These are phyloP conservation scores for Eriocheir sinensis DNA, from an alignment of 1,140 invertebrate genomes.

Conservation along the genomic window DNA sequence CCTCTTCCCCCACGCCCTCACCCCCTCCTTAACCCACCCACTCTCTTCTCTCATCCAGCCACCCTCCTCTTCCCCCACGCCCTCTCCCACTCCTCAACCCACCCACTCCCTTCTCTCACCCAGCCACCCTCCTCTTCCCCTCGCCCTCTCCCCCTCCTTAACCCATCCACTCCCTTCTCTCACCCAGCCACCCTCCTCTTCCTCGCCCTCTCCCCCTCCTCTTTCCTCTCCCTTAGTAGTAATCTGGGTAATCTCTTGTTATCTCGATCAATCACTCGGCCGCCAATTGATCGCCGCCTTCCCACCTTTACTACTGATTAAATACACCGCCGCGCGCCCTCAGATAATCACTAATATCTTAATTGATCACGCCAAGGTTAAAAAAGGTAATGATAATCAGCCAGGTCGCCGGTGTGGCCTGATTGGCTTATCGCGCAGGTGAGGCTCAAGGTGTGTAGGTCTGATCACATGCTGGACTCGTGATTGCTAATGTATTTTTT, in stretches of 20 bases:
- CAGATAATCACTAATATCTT: constrained; percentile 14
- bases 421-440: too few species aligned
- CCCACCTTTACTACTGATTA: not conserved
- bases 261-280: constrained; percentile 5
- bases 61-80: too few species aligned
- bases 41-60: too few species aligned
- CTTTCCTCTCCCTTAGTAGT: not conserved
- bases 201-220: not conserved
- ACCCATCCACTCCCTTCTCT: too few species aligned
- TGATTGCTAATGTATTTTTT: too few species aligned
- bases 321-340: not conserved
- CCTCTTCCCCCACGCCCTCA: too few species aligned
- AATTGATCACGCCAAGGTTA: constrained; percentile 1
- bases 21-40: too few species aligned
- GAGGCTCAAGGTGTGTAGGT: too few species aligned
- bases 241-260: not conserved
- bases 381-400: constrained; percentile 1
- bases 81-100: too few species aligned
- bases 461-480: too few species aligned
- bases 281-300: not conserved
- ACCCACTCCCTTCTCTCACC: too few species aligned
- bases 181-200: not conserved
- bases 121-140: not conserved
- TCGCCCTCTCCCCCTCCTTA: not conserved
- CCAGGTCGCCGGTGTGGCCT: too few species aligned